Base-by-base conservation (phyloP, 2,797 vertebrate genomes). In the Gymnoscopelus braueri region DNA sequence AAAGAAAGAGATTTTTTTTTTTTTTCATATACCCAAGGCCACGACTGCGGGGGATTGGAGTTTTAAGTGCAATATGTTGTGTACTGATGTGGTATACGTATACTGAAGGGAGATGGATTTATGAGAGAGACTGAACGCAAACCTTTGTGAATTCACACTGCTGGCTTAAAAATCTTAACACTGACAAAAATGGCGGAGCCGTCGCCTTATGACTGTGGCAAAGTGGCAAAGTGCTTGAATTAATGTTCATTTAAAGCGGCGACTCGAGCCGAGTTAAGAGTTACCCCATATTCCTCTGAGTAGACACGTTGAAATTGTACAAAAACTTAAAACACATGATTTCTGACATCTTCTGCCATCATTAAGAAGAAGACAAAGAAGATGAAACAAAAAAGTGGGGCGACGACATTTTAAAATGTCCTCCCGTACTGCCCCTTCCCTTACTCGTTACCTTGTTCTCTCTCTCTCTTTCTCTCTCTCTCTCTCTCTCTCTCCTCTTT, bases 381-480 rank as follows among this genome's bases (percentile, higher is more conserved):
- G 24, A 82, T 39, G 71, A 74, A 39, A 49, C n/a, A 54, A 15
- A 69, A 73, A 65, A 53, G 78, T 71, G 76, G 24, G 72, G 78
- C 29, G 24, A 66, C 74, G 67, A 79, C 74, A 77, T 86, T 47
- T 81, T 78, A 71, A 94, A 94, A 93, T 56, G 89, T 91, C 90
- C 88, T 83, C 89, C 87, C 89, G 91, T 94, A 93, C 93, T 93
- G 93, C 94, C 94, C 92, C 92, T 91, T 88, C 92, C 93, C 94
- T 75, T 90, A 61, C 76, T 80, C 54, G 84, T 85, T 63, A 80
- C 62, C 72, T 52, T 62, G 13, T 58, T 54, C 13, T 48, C 49
- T 77, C 55, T 72, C 53, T 80, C 68, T 54, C 51, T 19, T 62
- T 62, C 53, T 44, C 39, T 10, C 39, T 44, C 39, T 44, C 39